These are phyloP conservation scores for Nymphalis c-album DNA, from an alignment of 2,888 invertebrate species.

Conservation along the genomic window DNA sequence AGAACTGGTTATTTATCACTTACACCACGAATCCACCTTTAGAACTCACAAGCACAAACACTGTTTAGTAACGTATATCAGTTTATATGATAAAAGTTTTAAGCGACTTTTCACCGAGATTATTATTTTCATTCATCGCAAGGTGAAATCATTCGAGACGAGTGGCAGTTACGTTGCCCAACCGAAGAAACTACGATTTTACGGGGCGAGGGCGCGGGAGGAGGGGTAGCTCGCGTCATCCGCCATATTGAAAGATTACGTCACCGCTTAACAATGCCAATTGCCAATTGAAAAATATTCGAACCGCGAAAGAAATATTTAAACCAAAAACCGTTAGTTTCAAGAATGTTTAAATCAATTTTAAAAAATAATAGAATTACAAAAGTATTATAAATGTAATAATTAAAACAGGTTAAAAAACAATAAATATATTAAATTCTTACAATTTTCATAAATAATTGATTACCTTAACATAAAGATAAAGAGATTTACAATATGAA, in stretches of 20 bases:
- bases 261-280: constrained; percentile 52
- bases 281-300: constrained; percentile 17
- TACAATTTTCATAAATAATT: too few species aligned
- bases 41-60: constrained; percentile 50
- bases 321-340: neutral
- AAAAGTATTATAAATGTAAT: too few species aligned
- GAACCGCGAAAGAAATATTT: neutral
- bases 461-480: too few species aligned
- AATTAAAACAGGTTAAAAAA: too few species aligned
- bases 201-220: constrained; percentile 52
- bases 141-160: constrained; percentile 70
- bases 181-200: constrained; percentile 57
- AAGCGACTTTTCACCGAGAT: constrained; percentile 56
- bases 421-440: too few species aligned
- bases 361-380: neutral
- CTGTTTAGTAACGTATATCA: constrained; percentile 45
- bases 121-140: constrained; percentile 73
- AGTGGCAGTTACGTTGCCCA: constrained; percentile 56
- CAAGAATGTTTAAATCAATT: neutral
- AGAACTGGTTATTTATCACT: constrained; percentile 66
- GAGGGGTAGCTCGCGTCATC: constrained; percentile 74
- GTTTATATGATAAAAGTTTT: constrained; percentile 43
- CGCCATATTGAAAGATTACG: constrained; percentile 79
- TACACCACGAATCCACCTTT: constrained; percentile 45
- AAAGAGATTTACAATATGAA: too few species aligned